Evolutionary conservation across 2,797 vertebrate species (phyloP).

Genomic region (Coregonus ussuriensis): DNA sequence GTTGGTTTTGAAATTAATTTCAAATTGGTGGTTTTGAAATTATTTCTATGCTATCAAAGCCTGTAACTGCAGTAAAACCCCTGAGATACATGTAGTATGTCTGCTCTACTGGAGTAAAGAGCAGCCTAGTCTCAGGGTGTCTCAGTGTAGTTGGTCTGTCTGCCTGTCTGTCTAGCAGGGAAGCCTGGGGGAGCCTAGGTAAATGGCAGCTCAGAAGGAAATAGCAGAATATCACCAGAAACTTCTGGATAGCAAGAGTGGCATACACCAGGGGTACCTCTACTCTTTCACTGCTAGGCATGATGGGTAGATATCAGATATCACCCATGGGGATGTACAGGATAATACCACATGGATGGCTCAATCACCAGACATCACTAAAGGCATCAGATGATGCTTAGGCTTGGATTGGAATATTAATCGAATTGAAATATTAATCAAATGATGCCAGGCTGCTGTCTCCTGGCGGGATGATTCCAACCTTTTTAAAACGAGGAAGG

Average conservation of each 20-base stretch:
- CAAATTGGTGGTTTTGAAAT: too few species aligned
- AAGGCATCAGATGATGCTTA: neutral
- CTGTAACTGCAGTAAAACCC: too few species aligned
- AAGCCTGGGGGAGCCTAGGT: neutral
- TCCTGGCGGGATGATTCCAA: slow-evolving; percentile 10
- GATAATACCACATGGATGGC: slow-evolving; percentile 32
- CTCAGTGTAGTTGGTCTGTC: neutral
- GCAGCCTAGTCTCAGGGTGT: too few species aligned
- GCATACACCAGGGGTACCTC: slow-evolving; percentile 14
- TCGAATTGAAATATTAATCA: too few species aligned
- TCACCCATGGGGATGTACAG: neutral
- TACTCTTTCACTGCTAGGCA: slow-evolving; percentile 41
- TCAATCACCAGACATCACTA: slow-evolving; percentile 44
- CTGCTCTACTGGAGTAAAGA: too few species aligned
- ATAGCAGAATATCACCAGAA: slow-evolving; percentile 46
- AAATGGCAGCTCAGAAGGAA: slow-evolving; percentile 58
- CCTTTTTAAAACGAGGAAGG: neutral
- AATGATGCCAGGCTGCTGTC: neutral
- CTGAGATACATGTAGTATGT: too few species aligned
- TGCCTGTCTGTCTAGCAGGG: neutral
- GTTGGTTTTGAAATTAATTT: too few species aligned
- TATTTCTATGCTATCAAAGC: too few species aligned
- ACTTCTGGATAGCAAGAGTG: too few species aligned
- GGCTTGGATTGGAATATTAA: slow-evolving; percentile 6
- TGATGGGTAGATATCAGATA: slow-evolving; percentile 33